Evolutionary conservation across 2,888 invertebrate species (phyloP), one percentile per base, ranked within the genome.

Genomic region (Allacma fusca): DNA sequence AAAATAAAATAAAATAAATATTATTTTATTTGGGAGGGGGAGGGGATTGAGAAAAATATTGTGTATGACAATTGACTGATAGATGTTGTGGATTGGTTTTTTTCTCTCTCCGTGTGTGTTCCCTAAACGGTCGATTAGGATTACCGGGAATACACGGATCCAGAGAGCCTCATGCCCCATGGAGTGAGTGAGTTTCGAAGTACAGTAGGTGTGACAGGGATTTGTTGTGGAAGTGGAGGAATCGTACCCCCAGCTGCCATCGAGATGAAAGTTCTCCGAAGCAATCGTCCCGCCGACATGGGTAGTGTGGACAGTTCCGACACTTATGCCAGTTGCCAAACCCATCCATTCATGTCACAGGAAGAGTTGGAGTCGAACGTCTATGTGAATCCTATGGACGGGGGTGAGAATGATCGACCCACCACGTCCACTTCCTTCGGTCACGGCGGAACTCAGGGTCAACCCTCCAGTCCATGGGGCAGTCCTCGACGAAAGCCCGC

Each of bases 281-380:
- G 69, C 24, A 73, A 50, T 68, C 75, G 80, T 62, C 81, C 79
- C 67, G 78, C 81, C 19, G 88, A 88, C 79, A 86, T 87, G 65
- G 88, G 88, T 59, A 88, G 88, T 86, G 88, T 89, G 78, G 89
- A 90, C 89, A 92, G 95, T 89, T 93, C 95, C 86, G 97, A 97
- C 88, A 97, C 97, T 84, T 97, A 95, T 89, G 95, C 95, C 88
- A 96, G 95, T 88, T 97, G 97, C 90, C 94, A 95, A 89, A 96
- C 97, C 86, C 96, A 96, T 90, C 95, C 95, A 86, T 95, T 94
- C 89, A 91, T 93, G 88, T 95, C 95, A 85, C 93, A 94, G 89
- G 92, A 91, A 75, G 89, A 89, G 84, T 84, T 88, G 65, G 86
- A 85, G 64, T 87, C 87, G 87, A 94, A 94, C 89, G 89, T 95